Percentiles rank a stretch among this genome's conserved stretches.
Evolutionary conservation across 2,797 vertebrate genomes (phyloP).

Genomic region (Tinamus major): DNA sequence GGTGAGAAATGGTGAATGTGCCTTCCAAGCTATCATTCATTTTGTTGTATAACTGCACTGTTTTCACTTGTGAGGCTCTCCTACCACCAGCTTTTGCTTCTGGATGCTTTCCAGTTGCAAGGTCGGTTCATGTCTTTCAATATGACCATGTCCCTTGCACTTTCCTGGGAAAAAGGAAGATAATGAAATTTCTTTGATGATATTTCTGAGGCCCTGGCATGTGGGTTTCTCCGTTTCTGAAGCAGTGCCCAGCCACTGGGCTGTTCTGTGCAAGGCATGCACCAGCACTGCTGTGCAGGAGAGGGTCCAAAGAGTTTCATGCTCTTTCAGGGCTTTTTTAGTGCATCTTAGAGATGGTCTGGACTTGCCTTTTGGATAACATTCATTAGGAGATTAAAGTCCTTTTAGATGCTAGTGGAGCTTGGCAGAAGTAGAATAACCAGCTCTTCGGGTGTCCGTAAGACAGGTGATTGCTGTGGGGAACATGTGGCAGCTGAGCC

Average conservation of each 20-base stretch:
- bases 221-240: too few relatives aligned
- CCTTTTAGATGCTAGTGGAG: neutral
- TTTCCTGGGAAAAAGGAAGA: too few relatives aligned
- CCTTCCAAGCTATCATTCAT: accelerated
- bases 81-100: too few relatives aligned
- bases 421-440: neutral
- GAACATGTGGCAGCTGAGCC: neutral
- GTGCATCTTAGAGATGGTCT: neutral
- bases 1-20: neutral
- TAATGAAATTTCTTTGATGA: too few relatives aligned
- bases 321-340: neutral
- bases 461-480: neutral
- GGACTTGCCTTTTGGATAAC: neutral
- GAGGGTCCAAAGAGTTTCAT: neutral
- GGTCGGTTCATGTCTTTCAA: too few relatives aligned
- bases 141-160: too few relatives aligned
- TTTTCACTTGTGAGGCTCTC: too few relatives aligned
- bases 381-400: neutral
- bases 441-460: neutral
- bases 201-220: too few relatives aligned
- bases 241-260: too few relatives aligned
- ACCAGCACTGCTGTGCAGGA: neutral
- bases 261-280: too few relatives aligned
- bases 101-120: too few relatives aligned
- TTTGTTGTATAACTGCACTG: neutral